Evolutionary conservation across 2,888 invertebrate species (phyloP), one percentile per base, ranked within the genome.

Genomic region (Ptychoptera contaminata): DNA sequence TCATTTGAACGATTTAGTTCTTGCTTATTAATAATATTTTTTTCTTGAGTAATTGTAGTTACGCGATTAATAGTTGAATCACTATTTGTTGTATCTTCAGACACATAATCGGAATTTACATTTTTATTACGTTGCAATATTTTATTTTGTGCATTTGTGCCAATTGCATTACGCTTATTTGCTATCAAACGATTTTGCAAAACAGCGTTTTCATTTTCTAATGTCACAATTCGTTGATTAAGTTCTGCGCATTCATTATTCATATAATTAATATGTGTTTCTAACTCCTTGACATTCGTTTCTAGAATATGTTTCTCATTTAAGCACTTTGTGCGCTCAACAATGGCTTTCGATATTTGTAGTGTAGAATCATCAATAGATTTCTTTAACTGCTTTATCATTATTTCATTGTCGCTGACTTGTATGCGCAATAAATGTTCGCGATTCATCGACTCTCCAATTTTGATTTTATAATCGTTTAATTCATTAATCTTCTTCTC

Each of bases 301-400:
- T 85, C 82, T 30, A 82, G 58, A 16, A 71, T 69, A 23, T 79
- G 56, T 51, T 79, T 77, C 39, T 84, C 83, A 50, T 81, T 81
- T 44, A 76, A 73, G 2, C 81, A 70, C 51, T 80, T 77, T 0
- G 81, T 79, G 53, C 83, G 74, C 54, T 86, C 84, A 34, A 82
- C 65, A 1, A 81, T 73, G 1, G 77, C 75, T 56, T 82, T 79
- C 0, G 85, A 84, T 15, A 79, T 79, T 49, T 79, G 74, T n/a
- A 84, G 67, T 0, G 78, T 78, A 1, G 79, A 73, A 49, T 78
- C 76, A 55, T 85, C 82, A 11, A 84, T 68, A 44, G 80, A 77
- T 46, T 75, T 74, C 45, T 75, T 69, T n/a, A 82, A 58, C 0
- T 67, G 57, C 37, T 59, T 58, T 34, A 61, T 61, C 16, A 65